These are phyloP conservation scores for Zaprionus camerounensis DNA, from an alignment of 1,140 invertebrate genomes.

Conservation along the genomic window DNA sequence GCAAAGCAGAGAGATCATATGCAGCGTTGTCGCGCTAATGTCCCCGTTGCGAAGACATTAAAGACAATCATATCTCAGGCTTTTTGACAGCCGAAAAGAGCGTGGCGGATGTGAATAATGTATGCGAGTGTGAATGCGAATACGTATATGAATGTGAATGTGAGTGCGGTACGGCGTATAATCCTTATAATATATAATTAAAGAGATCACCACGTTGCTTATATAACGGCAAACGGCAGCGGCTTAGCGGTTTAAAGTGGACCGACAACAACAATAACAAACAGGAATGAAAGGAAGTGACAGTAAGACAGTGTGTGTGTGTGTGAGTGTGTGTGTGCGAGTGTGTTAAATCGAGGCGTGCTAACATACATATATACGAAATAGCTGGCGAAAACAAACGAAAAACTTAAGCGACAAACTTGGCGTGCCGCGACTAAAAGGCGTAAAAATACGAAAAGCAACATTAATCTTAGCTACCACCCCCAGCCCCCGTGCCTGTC, in stretches of 20 bases:
- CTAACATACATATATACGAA: constrained; percentile 54
- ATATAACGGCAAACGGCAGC: constrained; percentile 31
- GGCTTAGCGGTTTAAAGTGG: constrained; percentile 60
- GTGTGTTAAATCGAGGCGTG: constrained; percentile 52
- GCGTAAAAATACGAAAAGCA: constrained; percentile 63
- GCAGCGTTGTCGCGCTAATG: constrained; percentile 21
- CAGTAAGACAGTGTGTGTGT: constrained; percentile 42
- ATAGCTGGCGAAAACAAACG: constrained; percentile 63
- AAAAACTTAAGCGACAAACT: constrained; percentile 73
- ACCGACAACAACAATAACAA: constrained; percentile 41
- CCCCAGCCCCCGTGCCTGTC: not conserved
- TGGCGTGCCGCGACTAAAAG: constrained; percentile 64
- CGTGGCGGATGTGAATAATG: constrained; percentile 67
- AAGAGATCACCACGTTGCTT: constrained; percentile 39
- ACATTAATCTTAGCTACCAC: constrained; percentile 54
- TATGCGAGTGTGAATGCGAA: constrained; percentile 28
- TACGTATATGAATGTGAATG: constrained; percentile 6
- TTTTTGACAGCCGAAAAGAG: constrained; percentile 14
- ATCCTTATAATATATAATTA: constrained; percentile 73
- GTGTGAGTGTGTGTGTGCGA: constrained; percentile 47
- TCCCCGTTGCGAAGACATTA: constrained; percentile 27
- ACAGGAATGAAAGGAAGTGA: constrained; percentile 71
- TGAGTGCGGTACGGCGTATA: constrained; percentile 55
- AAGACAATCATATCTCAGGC: constrained; percentile 16
- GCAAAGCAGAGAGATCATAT: constrained; percentile 10